Base-by-base conservation (phyloP, 53 echinoderm and acorn worm species). In the Paelopatides confundens region DNA sequence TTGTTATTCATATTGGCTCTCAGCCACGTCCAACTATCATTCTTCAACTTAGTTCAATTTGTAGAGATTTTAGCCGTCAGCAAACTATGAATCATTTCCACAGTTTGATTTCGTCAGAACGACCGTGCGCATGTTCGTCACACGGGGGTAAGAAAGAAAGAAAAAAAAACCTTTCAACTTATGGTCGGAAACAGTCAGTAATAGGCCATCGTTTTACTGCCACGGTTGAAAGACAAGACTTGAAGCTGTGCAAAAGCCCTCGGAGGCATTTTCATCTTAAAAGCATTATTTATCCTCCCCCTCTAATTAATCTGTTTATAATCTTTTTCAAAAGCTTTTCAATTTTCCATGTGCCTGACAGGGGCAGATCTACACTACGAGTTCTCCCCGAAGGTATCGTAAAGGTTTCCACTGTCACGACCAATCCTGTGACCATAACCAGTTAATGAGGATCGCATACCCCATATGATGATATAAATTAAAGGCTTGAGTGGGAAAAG, bases 81-180 rank as follows among this genome's bases (percentile, higher is more conserved):
- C 71, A 71, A 24, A 40, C 38, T 38, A 71, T 71, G 71, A 71
- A 71, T 71, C 71, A 71, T 71, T n/a, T 71, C 71, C 71, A 71
- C 46, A 5, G 17, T 71, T 71, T 71, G 71, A 39, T 71, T 71
- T 40, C 24, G n/a, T 0, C 39, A 38, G 38, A 43, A 27, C 38
- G 15, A 39, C 58, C 58, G 21, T 6, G 21, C 21, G 58, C n/a
- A 58, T 58, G 58, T 58, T 23, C 58, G 58, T 58, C 8, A 43
- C 9, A 1, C 43, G 0, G 9, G 43, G 43, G 2, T 8, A 12
- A 43, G 43, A 43, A 43, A 12, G 10, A 43, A 43, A 7, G 43
- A 12, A 43, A 43, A 43, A 43, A 43, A 43, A 43, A 43, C 5
- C 21, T 21, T 21, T 58, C 21, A 58, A 58, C n/a, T 18, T 23